Evolutionary conservation across 1,140 invertebrate species (phyloP).

Genomic region (Adelges cooleyi): DNA sequence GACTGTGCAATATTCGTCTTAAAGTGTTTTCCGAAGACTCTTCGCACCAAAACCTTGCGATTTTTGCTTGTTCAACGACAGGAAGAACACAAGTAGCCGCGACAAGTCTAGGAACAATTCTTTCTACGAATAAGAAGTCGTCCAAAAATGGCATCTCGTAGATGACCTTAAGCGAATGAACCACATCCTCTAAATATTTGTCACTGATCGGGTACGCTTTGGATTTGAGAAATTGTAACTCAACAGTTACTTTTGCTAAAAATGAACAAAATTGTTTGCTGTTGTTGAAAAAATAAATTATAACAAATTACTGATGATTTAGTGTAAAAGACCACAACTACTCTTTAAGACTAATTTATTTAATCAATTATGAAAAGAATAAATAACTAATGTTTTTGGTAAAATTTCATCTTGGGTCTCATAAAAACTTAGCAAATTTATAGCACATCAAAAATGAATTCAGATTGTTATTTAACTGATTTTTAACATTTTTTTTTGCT

Average conservation of each 20-base stretch:
- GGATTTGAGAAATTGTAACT: constrained; percentile 19
- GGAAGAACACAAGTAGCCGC: constrained; percentile 62
- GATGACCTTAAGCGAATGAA: constrained; percentile 74
- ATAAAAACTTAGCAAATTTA: no score
- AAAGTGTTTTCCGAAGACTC: constrained; percentile 43
- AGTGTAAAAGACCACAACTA: no score
- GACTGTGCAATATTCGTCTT: constrained; percentile 57
- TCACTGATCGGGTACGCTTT: constrained; percentile 15
- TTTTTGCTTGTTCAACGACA: constrained; percentile 60
- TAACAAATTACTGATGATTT: no score
- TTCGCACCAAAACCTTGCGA: constrained; percentile 66
- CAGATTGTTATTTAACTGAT: no score
- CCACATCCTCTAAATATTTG: constrained; percentile 39
- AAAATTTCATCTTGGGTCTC: no score
- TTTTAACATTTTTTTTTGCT: no score
- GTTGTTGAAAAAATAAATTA: no score
- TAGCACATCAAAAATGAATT: no score
- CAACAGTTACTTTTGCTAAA: constrained; percentile 18
- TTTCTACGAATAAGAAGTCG: constrained; percentile 31
- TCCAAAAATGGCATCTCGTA: constrained; percentile 77
- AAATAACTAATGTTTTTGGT: no score
- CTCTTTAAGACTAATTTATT: no score
- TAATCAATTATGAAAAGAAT: background rate
- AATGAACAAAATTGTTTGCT: background rate
- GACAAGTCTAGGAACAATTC: constrained; percentile 48